Evolutionary conservation across 2,797 vertebrate genomes (phyloP), one percentile per base, ranked within the genome.

Genomic region (Platyrinchus mystaceus): DNA sequence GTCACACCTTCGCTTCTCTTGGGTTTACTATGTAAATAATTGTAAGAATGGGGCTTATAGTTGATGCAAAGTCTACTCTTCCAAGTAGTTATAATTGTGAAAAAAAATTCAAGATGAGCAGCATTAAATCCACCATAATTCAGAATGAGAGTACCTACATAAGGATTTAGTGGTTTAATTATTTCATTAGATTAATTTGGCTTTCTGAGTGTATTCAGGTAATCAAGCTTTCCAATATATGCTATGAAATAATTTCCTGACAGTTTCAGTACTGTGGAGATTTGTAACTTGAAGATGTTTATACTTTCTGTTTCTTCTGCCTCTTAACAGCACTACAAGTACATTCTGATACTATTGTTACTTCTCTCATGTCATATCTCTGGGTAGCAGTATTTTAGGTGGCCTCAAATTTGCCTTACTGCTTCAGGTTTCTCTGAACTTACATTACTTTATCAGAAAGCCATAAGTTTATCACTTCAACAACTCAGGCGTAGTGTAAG

Each of bases 111-210:
- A 79, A 67, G n/a, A 74, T 74, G 34, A 92, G 73, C 74, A 85
- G 53, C 8, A 8, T 53, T 62, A 84, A 92, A 76, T 86, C 77
- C 59, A 63, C 41, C 21, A 27, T 66, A 85, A 85, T 83, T 94
- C 59, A 56, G 60, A 95, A 76, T 37, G 59, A 78, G 66, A 86
- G 66, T 76, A 68, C 53, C 41, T 49, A 49, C 49, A 44, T 0
- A 28, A 85, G 60, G 84, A 78, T 90, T 95, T 92, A 92, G 66
- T 84, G 39, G 21, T 67, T 89, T 92, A 85, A 89, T 68, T 70
- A 89, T 93, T 95, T 75, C 46, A 41, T 90, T 93, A 91, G 71
- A 84, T 89, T 92, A 89, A 89, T 93, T 93, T 85, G 78, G 64
- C 76, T 87, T 94, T 92, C 64, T 92, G 75, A 74, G 41, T 83